These are phyloP conservation scores for Meriones unguiculatus DNA, from an alignment of 2,113 vertebrate species.

Conservation along the genomic window DNA sequence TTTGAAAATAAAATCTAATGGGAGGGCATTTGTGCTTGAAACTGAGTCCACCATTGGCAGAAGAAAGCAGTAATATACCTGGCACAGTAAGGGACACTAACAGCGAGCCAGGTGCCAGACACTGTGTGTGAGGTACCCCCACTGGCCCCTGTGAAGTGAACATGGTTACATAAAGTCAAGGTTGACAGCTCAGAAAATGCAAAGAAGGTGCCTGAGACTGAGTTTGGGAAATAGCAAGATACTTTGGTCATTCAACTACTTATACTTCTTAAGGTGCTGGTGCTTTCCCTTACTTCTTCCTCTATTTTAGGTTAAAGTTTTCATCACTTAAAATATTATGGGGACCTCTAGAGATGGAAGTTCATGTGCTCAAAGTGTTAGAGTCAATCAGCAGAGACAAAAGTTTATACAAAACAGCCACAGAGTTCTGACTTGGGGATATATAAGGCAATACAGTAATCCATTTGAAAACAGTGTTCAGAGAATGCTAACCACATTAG, in stretches of 20 bases:
- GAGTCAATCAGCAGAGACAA: not conserved
- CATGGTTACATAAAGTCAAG: not conserved
- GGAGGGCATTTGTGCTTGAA: not conserved
- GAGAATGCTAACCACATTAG: not conserved
- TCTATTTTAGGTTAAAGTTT: not conserved
- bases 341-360: not conserved
- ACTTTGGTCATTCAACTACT: not conserved
- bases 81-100: not conserved
- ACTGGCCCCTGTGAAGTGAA: accelerated
- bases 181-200: not conserved
- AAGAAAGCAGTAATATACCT: not conserved
- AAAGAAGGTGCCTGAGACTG: not conserved
- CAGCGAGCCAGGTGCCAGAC: not conserved
- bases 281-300: not conserved
- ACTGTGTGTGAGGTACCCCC: not conserved
- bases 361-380: constrained; percentile 36
- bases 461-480: not conserved
- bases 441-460: not conserved
- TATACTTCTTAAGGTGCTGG: not conserved
- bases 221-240: not conserved
- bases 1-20: not conserved
- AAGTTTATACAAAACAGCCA: not conserved
- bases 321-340: not conserved
- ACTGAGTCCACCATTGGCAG: not conserved
- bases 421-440: not conserved